These are phyloP conservation scores for Falco biarmicus DNA, from an alignment of 2,797 vertebrate species.

Conservation along the genomic window DNA sequence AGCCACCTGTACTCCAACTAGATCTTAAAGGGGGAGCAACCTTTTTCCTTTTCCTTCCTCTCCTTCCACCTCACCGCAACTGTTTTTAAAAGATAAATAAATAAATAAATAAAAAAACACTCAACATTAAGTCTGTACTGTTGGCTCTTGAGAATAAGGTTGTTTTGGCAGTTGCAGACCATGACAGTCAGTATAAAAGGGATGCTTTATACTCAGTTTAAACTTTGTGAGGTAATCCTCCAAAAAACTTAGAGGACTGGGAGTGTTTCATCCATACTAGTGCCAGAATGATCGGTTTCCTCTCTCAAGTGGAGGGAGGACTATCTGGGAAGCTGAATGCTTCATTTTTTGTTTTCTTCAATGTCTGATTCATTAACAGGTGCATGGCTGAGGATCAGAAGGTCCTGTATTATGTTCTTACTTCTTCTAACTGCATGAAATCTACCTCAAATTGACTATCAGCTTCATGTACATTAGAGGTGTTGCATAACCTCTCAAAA, in stretches of 20 bases:
- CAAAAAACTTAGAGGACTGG: not conserved
- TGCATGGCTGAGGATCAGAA: not conserved
- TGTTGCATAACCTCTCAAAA: not conserved
- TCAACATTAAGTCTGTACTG: not conserved
- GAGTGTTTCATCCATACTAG: not conserved
- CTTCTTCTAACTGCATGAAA: not conserved
- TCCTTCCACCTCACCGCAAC: not conserved
- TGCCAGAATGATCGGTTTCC: not conserved
- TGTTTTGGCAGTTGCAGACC: constrained; percentile 34
- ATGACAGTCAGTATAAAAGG: constrained; percentile 1
- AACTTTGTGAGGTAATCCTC: constrained; percentile 19
- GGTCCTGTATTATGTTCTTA: not conserved
- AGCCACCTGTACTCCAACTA: constrained; percentile 44
- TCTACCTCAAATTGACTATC: not conserved
- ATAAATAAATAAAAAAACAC: not conserved
- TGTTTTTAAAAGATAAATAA: not conserved
- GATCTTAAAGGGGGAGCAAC: not conserved
- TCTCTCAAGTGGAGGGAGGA: not conserved
- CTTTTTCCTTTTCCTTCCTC: not conserved
- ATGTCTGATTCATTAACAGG: constrained; percentile 4
- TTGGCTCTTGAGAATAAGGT: not conserved
- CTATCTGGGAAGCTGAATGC: constrained; percentile 11
- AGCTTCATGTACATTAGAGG: not conserved
- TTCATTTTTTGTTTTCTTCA: not conserved
- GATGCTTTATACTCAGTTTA: constrained; percentile 13